These are phyloP conservation scores for Peromyscus leucopus DNA, from an alignment of 2,113 vertebrate genomes.

Conservation along the genomic window DNA sequence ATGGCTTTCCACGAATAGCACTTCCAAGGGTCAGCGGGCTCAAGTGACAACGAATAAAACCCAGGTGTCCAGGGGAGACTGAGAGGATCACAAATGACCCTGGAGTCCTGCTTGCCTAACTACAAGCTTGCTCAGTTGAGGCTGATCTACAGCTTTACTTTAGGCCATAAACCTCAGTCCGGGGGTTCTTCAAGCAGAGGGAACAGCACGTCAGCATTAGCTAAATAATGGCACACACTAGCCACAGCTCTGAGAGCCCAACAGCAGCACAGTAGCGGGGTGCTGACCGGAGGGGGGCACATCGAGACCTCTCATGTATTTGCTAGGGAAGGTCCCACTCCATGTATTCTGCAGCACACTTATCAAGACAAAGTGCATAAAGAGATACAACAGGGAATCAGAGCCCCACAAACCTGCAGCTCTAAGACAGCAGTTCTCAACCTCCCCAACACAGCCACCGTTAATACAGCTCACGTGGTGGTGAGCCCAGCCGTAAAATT, in stretches of 20 bases:
- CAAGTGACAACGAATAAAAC: not conserved
- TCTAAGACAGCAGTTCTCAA: not conserved
- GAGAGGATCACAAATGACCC: not conserved
- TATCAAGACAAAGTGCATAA: not conserved
- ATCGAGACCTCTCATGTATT: not conserved
- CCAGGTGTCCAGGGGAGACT: not conserved
- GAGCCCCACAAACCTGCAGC: not conserved
- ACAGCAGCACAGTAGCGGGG: fast-evolving
- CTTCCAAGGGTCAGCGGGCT: slow-evolving; percentile 53
- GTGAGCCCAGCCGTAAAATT: not conserved
- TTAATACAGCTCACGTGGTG: not conserved
- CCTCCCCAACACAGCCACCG: not conserved
- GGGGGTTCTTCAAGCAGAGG: not conserved
- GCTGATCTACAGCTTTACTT: slow-evolving; percentile 8
- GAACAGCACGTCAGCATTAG: not conserved
- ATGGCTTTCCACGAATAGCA: slow-evolving; percentile 33
- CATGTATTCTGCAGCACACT: too few relatives aligned
- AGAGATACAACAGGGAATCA: not conserved
- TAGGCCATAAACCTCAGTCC: not conserved
- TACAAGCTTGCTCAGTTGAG: not conserved
- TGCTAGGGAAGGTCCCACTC: not conserved
- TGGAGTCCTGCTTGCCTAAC: not conserved
- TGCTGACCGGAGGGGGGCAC: too few relatives aligned
- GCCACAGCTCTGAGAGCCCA: not conserved
- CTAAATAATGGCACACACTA: not conserved